Base-by-base conservation (phyloP, 2,113 vertebrate species). In the Sphaerodactylus townsendi region DNA sequence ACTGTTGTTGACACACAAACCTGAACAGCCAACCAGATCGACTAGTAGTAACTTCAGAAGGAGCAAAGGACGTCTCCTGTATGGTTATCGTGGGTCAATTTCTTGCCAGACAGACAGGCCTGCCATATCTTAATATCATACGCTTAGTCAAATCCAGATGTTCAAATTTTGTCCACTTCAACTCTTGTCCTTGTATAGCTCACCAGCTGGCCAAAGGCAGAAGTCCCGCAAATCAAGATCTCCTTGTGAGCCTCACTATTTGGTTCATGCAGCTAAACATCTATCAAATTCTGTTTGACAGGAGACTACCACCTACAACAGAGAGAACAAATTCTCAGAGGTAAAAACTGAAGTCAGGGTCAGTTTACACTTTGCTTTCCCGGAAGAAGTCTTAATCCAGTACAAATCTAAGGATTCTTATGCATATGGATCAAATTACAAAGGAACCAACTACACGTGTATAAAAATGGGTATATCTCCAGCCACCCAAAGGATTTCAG, bases 101-200 rank as follows among this genome's bases (percentile, higher is more conserved):
- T 83, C 90, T 41, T 87, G 11, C 87, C 91, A 85, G 83, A 50
- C 77, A 85, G 86, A 81, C 33, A 53, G 89, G 88, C 80, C 77
- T 88, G 59, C 81, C 85, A 84, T 86, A 17, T 62, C 56, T 91
- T 71, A 84, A 66, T 86, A 92, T 85, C 89, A 85, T 79, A 87
- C 46, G 71, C 65, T 86, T 77, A 89, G 85, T 92, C 87, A 88
- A 74, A 72, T 81, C 64, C 79, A 79, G 9, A 39, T 88, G 87
- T 92, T 90, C 89, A 82, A 30, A n/a, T 90, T 86, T 89, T 92
- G 70, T 86, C 50, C 85, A 53, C 48, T 77, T 62, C 86, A 85
- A 85, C 79, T 82, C 69, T 17, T 59, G 64, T 83, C 15, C 53
- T 77, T 82, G 56, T 53, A 88, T 66, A 88, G 85, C 80, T 90